Conservation (phyloP, 2,888 invertebrate genomes). For the Trachelus tabidus region DNA sequence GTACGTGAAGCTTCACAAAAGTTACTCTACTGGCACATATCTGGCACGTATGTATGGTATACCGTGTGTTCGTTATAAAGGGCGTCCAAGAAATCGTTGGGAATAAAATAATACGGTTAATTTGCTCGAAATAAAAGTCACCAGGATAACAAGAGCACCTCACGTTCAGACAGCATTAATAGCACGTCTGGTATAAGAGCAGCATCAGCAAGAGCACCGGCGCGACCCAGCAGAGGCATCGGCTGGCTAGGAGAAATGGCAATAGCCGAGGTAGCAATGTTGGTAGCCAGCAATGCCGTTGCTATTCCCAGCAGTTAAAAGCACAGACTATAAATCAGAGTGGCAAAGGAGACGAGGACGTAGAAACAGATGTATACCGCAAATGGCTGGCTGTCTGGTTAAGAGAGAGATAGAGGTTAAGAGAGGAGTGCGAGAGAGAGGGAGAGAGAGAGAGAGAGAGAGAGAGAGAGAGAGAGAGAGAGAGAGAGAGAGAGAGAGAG, state of each 20-base stretch:
- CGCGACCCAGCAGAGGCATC: background rate
- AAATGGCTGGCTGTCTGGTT: slow-evolving; percentile 38
- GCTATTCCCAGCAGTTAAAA: slow-evolving; percentile 39
- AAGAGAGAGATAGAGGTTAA: background rate
- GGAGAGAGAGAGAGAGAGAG: slow-evolving; percentile 12
- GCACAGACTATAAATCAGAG: slow-evolving; percentile 46
- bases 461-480: slow-evolving; percentile 11
- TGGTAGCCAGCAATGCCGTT: slow-evolving; percentile 16
- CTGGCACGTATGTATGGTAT: background rate
- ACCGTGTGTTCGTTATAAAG: background rate
- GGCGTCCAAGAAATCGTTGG: background rate
- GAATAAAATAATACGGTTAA: background rate
- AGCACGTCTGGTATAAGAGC: background rate
- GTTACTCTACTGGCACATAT: background rate
- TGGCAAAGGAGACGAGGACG: slow-evolving; percentile 38
- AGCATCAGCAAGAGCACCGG: background rate
- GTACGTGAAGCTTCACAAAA: background rate
- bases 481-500: slow-evolving; percentile 11
- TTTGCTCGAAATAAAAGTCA: slow-evolving; percentile 18
- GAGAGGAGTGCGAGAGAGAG: slow-evolving; percentile 15
- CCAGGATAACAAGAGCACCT: background rate
- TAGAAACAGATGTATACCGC: slow-evolving; percentile 49
- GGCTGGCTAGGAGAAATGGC: background rate
- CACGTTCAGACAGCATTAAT: background rate
- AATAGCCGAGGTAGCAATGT: background rate